Evolutionary conservation across 2,113 vertebrate species (phyloP).

Genomic region (Oryzias melastigma): DNA sequence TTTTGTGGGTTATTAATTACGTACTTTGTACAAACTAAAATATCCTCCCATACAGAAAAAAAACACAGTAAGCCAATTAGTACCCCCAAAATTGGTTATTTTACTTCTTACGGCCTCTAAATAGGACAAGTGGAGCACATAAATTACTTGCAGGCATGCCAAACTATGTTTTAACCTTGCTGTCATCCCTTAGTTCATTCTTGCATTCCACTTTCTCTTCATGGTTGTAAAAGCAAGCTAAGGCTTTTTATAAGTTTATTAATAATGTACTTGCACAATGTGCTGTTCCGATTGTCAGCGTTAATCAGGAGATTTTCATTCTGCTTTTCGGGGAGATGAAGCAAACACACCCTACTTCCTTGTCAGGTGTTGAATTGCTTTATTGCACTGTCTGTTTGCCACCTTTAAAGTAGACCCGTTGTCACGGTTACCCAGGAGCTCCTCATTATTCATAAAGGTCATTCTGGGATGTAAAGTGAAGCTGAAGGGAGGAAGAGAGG

Average conservation of each 20-base stretch:
- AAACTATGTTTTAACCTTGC: slow-evolving; percentile 57
- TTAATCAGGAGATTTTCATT: slow-evolving; percentile 58
- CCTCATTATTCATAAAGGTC: slow-evolving; percentile 72
- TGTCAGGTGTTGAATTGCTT: slow-evolving; percentile 55
- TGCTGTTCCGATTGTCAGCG: slow-evolving; percentile 57
- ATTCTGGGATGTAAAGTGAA: slow-evolving; percentile 41
- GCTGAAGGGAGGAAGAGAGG: slow-evolving; percentile 25
- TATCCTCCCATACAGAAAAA: slow-evolving; percentile 70
- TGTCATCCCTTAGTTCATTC: slow-evolving; percentile 35
- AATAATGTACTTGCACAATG: slow-evolving; percentile 65
- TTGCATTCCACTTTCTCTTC: slow-evolving; percentile 35
- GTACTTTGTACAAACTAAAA: slow-evolving; percentile 78
- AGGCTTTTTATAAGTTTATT: slow-evolving; percentile 58
- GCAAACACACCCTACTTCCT: slow-evolving; percentile 43
- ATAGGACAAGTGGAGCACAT: slow-evolving; percentile 66
- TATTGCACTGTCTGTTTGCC: slow-evolving; percentile 29
- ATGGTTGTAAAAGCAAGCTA: slow-evolving; percentile 52
- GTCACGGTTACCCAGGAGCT: slow-evolving; percentile 54
- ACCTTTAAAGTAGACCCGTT: slow-evolving; percentile 42
- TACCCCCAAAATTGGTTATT: slow-evolving; percentile 43
- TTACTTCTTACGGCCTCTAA: slow-evolving; percentile 62
- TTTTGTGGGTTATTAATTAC: slow-evolving; percentile 78
- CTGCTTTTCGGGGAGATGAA: slow-evolving; percentile 30
- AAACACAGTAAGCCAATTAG: slow-evolving; percentile 58
- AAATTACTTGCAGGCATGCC: slow-evolving; percentile 65